A percentile compares a stretch with the other conserved stretches of the same genome.
phyloP scores from a whole-genome alignment of 2,888 invertebrate species.

The Heteromurus nitidus region DNA sequence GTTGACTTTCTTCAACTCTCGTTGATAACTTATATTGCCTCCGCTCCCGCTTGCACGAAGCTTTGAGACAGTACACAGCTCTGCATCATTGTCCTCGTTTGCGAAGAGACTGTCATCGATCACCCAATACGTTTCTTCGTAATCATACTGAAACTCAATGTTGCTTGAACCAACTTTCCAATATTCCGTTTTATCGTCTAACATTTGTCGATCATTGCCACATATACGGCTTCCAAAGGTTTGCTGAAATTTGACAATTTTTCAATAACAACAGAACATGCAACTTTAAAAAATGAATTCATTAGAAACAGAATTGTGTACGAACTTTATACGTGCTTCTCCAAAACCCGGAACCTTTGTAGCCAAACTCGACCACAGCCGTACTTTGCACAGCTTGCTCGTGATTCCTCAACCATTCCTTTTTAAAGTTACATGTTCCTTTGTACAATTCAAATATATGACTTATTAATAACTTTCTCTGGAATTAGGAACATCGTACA shows the following conservation, averaged over 20 bases:
- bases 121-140: constrained; percentile 54
- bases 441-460: too few species aligned
- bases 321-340: constrained; percentile 45
- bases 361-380: constrained; percentile 42
- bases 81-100: constrained; percentile 14
- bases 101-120: constrained; percentile 36
- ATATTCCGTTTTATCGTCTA: constrained; percentile 6
- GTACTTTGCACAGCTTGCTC: constrained; percentile 23
- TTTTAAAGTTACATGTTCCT: constrained; percentile 45
- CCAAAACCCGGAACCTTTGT: constrained; percentile 42
- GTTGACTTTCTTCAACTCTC: constrained; percentile 29
- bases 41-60: neutral
- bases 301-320: neutral
- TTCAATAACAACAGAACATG: too few species aligned
- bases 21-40: neutral
- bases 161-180: constrained; percentile 16
- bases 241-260: constrained; percentile 20
- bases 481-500: too few species aligned
- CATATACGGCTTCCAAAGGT: constrained; percentile 45
- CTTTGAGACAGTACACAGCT: constrained; percentile 26
- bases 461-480: too few species aligned
- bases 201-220: constrained; percentile 44
- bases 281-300: too few species aligned
- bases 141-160: constrained; percentile 44
- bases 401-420: constrained; percentile 22